A percentile compares a stretch with the other conserved stretches of the same genome.
Conservation (phyloP, 2,797 vertebrate species). For the Arrhamphus sclerolepis region DNA sequence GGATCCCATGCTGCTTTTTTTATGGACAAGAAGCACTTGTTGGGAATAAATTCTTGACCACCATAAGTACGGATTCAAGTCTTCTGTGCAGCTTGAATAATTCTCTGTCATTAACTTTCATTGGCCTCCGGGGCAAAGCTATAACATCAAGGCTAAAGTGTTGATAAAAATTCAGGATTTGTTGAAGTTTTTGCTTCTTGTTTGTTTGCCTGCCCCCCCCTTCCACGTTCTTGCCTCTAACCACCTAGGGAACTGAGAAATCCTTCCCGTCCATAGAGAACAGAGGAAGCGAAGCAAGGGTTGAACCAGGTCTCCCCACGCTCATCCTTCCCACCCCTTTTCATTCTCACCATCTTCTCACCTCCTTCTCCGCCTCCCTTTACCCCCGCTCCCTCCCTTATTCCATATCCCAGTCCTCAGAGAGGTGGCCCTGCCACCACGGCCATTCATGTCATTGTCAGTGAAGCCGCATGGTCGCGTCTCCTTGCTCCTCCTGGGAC, state of each 20-base stretch:
- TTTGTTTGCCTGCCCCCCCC: conserved; percentile 65
- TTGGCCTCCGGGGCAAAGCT: conserved; percentile 52
- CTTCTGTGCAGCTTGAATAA: conserved; percentile 49
- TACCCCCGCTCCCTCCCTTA: conserved; percentile 29
- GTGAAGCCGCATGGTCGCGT: conserved; percentile 76
- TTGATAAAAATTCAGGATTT: conserved; percentile 59
- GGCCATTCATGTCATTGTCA: conserved; percentile 81
- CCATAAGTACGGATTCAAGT: conserved; percentile 43
- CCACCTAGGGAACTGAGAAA: conserved; percentile 75
- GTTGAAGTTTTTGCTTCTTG: conserved; percentile 62
- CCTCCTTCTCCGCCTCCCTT: conserved; percentile 36
- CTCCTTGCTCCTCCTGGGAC: conserved; percentile 76
- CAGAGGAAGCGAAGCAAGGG: conserved; percentile 62
- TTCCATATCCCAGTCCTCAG: conserved; percentile 63
- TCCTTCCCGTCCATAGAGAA: conserved; percentile 62
- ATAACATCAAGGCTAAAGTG: conserved; percentile 61
- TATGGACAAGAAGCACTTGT: conserved; percentile 42
- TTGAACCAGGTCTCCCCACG: conserved; percentile 63
- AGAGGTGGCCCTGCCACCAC: conserved; percentile 77
- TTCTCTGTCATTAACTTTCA: conserved; percentile 66
- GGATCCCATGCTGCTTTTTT: conserved; percentile 40
- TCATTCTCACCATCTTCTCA: conserved; percentile 73
- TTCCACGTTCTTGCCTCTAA: conserved; percentile 62
- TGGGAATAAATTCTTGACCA: conserved; percentile 54
- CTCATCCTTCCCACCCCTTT: conserved; percentile 78